Percentiles rank a stretch among this genome's conserved stretches.
Conservation (phyloP, 2,113 vertebrate genomes). For the Cepphus grylle region DNA sequence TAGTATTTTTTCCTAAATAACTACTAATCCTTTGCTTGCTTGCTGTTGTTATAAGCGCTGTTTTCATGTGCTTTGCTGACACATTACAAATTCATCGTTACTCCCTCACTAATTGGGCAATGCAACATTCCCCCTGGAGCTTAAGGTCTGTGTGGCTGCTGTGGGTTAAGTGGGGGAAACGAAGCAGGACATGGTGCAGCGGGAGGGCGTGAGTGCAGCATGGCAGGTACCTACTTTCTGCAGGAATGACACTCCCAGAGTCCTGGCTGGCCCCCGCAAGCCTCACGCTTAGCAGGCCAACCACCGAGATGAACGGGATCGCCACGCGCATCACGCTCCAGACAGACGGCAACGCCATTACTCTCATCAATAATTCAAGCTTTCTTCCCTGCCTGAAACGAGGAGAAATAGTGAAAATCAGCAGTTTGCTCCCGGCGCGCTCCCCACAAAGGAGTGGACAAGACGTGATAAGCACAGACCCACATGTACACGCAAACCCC, state of each 20-base stretch:
- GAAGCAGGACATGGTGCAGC: background rate
- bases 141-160: background rate
- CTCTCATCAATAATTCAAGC: background rate
- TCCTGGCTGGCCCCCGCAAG: slow-evolving; percentile 74
- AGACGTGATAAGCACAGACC: background rate
- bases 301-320: slow-evolving; percentile 62
- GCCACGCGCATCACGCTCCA: background rate
- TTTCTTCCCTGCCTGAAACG: background rate
- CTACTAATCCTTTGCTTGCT: background rate
- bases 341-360: background rate
- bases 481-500: accelerated
- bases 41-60: background rate
- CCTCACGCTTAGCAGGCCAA: slow-evolving; percentile 69
- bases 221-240: slow-evolving; percentile 85
- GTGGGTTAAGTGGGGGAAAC: background rate
- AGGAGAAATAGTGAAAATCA: background rate
- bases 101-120: background rate
- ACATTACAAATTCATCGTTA: background rate
- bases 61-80: background rate
- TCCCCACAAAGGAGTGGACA: background rate
- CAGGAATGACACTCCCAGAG: slow-evolving; percentile 85
- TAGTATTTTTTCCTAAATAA: background rate
- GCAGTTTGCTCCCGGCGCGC: background rate
- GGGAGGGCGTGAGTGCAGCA: background rate
- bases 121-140: background rate